Base-by-base conservation (phyloP, 1,140 invertebrate genomes). In the Drosophila tristis region DNA sequence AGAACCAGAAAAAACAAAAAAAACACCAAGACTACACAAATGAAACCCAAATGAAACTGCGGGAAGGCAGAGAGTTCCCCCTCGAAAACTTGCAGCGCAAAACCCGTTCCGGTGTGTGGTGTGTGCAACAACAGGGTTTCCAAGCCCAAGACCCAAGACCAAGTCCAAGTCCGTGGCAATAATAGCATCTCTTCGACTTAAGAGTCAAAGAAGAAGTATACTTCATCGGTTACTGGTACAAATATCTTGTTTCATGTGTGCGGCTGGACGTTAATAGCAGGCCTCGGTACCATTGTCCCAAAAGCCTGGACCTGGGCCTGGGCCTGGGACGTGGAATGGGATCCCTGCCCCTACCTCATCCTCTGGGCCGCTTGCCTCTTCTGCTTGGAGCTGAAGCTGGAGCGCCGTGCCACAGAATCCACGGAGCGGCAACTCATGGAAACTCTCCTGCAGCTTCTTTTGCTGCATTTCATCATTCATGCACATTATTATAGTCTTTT, bases 211-310 rank as follows among this genome's bases (percentile, higher is more conserved):
- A 62, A 68, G 72, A 61, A 56, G 78, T 78, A 77, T 84, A 85
- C 63, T 75, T 80, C 78, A 77, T 80, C 63, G 73, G 85, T 68
- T 67, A 68, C 73, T 80, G 85, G 65, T 82, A 91, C 89, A 85
- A 91, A 91, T 90, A 91, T 91, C 89, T 91, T 91, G 89, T 91
- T 91, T 91, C 89, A 91, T 91, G 80, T 89, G 89, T 85, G 80
- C 86, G 86, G 11, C 74, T 90, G 81, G 86, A 90, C 86, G 81
- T 90, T 90, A 90, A 90, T 90, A 90, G 80, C 80, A 80, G 82
- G 60, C 74, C 54, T 39, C 11, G 60, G 54, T 54, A 72, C 61
- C 63, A 62, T 49, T 60, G 80, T 73, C 76, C 35, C 62, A 57
- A 71, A 58, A 71, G 67, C 67, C 67, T 70, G 44, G 45, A 65